Percentiles rank a stretch among this genome's conserved stretches.
Evolutionary conservation across 2,113 vertebrate species (phyloP).

Genomic region (Colaptes auratus): DNA sequence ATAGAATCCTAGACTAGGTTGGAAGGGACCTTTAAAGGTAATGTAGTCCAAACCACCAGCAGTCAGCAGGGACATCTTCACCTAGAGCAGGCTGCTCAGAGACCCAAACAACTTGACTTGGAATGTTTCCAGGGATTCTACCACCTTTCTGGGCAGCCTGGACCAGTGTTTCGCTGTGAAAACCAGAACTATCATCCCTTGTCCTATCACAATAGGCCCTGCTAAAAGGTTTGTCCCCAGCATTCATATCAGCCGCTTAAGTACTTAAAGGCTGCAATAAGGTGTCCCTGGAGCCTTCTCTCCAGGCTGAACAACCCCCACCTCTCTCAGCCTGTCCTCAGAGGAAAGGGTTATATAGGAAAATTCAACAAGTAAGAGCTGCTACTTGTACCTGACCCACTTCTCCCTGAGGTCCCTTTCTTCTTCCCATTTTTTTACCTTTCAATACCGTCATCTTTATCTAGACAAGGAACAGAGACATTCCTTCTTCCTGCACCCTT

Average conservation of each 20-base stretch:
- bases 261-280: neutral
- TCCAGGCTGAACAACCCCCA: neutral
- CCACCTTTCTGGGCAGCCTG: neutral
- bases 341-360: neutral
- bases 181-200: neutral
- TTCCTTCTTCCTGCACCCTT: rapidly evolving
- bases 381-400: neutral
- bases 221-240: neutral
- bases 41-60: too few species aligned
- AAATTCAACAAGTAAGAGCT: neutral
- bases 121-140: neutral
- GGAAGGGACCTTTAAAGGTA: too few species aligned
- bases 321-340: neutral
- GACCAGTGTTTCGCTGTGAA: neutral
- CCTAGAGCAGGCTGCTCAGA: too few species aligned
- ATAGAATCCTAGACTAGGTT: too few species aligned
- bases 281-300: neutral
- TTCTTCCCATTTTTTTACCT: neutral
- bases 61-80: too few species aligned
- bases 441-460: neutral
- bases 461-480: neutral
- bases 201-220: neutral
- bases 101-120: too few species aligned
- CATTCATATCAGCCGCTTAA: neutral
- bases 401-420: neutral